Evolutionary conservation across 2,888 invertebrate genomes (phyloP).

Genomic region (Ernsta delagoae): DNA sequence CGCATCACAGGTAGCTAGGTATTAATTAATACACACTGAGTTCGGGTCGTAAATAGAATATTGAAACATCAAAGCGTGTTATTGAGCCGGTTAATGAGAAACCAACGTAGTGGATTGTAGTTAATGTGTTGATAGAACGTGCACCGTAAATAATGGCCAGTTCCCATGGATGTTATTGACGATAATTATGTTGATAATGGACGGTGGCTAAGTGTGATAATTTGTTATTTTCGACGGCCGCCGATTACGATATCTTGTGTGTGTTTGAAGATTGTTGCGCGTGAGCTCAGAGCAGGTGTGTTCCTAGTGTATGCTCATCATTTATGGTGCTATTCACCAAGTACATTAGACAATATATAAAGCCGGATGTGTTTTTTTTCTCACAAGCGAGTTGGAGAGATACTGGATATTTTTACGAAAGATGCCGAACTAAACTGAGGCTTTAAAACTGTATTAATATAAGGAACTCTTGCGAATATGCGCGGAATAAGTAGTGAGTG

Average conservation of each 20-base stretch:
- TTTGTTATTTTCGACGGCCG: slow-evolving; percentile 3
- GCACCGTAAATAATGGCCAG: slow-evolving; percentile 2
- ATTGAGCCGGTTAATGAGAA: slow-evolving; percentile 14
- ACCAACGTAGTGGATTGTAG: slow-evolving; percentile 7
- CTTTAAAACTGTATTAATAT: no score
- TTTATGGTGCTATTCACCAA: no score
- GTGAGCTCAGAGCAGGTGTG: not conserved
- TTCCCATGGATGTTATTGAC: slow-evolving; percentile 11
- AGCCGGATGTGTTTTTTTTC: no score
- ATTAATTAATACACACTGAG: slow-evolving; percentile 3
- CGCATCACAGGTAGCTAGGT: not conserved
- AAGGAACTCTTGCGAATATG: no score
- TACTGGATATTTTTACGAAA: no score
- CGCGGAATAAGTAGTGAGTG: no score
- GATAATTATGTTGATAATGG: slow-evolving; percentile 5
- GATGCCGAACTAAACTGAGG: no score
- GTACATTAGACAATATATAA: no score
- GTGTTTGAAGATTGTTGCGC: not conserved
- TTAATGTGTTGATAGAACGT: slow-evolving; percentile 19
- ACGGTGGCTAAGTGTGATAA: slow-evolving; percentile 5
- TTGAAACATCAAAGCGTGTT: slow-evolving; percentile 13
- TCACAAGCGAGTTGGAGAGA: no score
- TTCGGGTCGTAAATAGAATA: slow-evolving; percentile 12
- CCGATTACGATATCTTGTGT: not conserved
- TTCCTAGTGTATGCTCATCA: no score